Evolutionary conservation across 1,140 invertebrate species (phyloP).

Genomic region (Caenorhabditis tropicalis): DNA sequence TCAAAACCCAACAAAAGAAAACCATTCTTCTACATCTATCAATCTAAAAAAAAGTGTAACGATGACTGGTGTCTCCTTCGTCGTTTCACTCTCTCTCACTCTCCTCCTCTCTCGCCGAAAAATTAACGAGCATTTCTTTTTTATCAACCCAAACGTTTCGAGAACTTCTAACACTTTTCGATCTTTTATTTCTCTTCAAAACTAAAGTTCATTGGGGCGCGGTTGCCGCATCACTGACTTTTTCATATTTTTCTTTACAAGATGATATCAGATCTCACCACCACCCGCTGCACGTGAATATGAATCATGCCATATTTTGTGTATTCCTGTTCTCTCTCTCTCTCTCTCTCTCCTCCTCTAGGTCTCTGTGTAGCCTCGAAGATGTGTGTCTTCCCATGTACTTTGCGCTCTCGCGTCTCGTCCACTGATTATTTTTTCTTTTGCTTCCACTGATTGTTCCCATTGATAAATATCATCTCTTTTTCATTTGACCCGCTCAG

Average conservation of each 20-base stretch:
- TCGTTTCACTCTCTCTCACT: no score
- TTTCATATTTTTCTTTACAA: no score
- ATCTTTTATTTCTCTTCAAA: neutral
- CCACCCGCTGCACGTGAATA: conserved; percentile 18
- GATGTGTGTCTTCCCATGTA: neutral
- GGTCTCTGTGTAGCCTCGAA: conserved; percentile 39
- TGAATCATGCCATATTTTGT: conserved; percentile 43
- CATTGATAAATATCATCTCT: conserved; percentile 15
- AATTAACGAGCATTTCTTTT: no score
- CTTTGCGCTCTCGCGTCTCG: neutral
- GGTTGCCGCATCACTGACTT: no score
- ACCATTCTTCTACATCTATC: no score
- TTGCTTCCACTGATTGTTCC: neutral
- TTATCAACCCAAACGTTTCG: no score
- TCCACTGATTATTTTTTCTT: neutral
- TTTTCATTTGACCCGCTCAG: neutral
- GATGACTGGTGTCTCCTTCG: no score
- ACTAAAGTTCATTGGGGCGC: neutral
- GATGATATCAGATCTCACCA: conserved; percentile 2
- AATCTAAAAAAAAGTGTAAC: no score
- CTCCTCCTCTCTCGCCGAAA: no score
- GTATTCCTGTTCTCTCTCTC: conserved; percentile 6
- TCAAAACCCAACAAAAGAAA: no score
- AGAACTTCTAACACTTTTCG: no score
- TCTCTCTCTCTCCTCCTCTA: neutral